Conservation (phyloP, 2,888 invertebrate genomes). For the Scelioninae gen. 1 region DNA sequence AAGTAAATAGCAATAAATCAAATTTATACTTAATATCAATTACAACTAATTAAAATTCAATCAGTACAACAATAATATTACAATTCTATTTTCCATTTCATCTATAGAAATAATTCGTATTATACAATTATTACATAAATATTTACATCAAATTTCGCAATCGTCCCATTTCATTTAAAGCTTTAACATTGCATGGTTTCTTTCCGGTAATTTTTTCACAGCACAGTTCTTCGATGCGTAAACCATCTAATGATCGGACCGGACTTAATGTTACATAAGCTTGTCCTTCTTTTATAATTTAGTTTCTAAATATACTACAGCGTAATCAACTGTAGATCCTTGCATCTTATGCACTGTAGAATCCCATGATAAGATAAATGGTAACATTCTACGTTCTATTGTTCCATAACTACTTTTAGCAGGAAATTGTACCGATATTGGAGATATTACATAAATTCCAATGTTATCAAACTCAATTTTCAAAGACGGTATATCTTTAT, state of each 20-base stretch:
- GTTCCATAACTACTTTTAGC: conserved; percentile 9
- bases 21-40: no score
- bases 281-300: neutral
- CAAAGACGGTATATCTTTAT: neutral
- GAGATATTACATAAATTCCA: neutral
- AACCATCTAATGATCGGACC: conserved; percentile 9
- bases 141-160: no score
- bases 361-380: conserved; percentile 2
- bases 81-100: no score
- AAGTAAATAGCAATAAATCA: no score
- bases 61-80: no score
- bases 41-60: no score
- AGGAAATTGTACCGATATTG: conserved; percentile 8
- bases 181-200: conserved; percentile 14
- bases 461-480: neutral
- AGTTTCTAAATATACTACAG: no score
- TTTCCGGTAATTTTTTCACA: conserved; percentile 2
- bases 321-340: no score
- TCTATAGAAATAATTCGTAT: no score
- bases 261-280: conserved; percentile 6
- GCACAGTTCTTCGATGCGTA: conserved; percentile 8
- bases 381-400: conserved; percentile 12
- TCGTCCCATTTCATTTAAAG: conserved; percentile 4
- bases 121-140: no score
- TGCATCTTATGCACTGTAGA: conserved; percentile 8